These are phyloP conservation scores for Thryonomys swinderianus DNA, from an alignment of 2,113 vertebrate genomes.

Conservation along the genomic window DNA sequence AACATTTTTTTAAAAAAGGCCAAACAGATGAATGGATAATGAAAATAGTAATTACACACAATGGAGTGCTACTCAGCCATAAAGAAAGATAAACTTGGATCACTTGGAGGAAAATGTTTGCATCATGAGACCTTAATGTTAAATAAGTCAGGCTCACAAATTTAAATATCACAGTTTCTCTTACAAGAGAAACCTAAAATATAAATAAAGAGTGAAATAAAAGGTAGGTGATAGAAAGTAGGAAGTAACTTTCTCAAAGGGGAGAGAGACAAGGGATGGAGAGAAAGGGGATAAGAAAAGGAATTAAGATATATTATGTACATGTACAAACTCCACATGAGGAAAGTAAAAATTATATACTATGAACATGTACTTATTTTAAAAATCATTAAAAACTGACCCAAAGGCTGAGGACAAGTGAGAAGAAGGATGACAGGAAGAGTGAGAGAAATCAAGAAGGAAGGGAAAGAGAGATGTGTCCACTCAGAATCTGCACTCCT, in stretches of 20 bases:
- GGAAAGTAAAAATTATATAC: neutral
- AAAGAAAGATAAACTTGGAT: neutral
- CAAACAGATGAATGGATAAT: neutral
- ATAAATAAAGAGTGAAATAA: neutral
- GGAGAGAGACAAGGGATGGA: neutral
- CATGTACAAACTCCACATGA: no score
- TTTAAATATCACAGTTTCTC: neutral
- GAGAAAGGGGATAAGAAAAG: neutral
- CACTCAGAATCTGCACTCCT: neutral
- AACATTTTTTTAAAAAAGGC: neutral
- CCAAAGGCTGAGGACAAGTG: neutral
- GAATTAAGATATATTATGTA: neutral
- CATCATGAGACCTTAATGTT: neutral
- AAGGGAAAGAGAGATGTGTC: neutral
- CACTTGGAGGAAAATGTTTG: neutral
- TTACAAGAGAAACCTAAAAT: neutral
- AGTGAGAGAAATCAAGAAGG: neutral
- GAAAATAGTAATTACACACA: neutral
- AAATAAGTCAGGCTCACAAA: neutral
- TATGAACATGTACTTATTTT: neutral
- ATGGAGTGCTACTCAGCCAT: neutral
- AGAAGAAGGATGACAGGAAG: no score
- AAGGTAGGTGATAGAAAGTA: neutral
- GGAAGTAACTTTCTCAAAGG: neutral
- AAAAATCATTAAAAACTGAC: neutral